phyloP scores from a whole-genome alignment of 2,113 vertebrate genomes.

The Lethenteron camtschaticum region DNA sequence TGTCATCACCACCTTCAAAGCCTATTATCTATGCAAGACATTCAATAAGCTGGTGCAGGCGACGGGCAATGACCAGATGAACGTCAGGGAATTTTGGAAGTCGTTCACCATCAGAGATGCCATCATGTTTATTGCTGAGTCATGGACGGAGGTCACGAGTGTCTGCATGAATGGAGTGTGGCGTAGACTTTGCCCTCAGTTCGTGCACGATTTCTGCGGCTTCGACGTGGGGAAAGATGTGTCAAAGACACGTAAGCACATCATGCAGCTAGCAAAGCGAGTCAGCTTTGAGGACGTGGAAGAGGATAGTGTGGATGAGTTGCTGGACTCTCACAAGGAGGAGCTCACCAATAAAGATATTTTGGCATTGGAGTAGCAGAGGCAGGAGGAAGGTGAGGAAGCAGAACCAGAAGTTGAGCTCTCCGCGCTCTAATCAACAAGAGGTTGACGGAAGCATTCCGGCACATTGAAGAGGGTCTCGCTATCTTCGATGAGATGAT shows the following conservation, averaged over 20 bases:
- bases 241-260: background rate
- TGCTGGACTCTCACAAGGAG: background rate
- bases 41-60: background rate
- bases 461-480: no score
- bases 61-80: background rate
- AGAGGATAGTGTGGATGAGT: background rate
- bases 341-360: background rate
- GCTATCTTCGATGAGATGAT: no score
- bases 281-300: constrained; percentile 3
- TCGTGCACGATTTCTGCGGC: background rate
- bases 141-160: background rate
- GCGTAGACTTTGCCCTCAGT: background rate
- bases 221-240: background rate
- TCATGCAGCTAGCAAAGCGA: background rate
- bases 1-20: constrained; percentile 7
- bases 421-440: no score
- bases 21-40: constrained; percentile 6
- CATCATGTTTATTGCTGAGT: constrained; percentile 3
- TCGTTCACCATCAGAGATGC: constrained; percentile 7
- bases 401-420: no score
- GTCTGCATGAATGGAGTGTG: background rate
- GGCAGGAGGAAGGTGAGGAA: no score
- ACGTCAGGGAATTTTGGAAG: constrained; percentile 7
- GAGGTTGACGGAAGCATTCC: no score
- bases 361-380: no score